A percentile compares a stretch with the other conserved stretches of the same genome.
phyloP scores from a whole-genome alignment of 2,797 vertebrate species.

The Chaetodon trifasciatus region DNA sequence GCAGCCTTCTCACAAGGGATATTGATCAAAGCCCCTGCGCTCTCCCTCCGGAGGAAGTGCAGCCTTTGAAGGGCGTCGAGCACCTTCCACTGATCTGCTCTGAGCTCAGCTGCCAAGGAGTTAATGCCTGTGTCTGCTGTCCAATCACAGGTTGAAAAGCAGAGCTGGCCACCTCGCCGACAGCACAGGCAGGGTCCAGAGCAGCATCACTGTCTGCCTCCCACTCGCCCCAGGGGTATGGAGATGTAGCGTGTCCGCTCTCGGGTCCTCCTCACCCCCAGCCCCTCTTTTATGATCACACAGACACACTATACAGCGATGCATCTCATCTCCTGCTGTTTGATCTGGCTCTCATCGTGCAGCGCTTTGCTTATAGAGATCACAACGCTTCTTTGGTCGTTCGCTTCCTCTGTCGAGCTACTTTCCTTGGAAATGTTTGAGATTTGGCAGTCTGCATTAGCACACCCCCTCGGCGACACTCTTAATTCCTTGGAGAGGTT shows the following conservation, averaged over 20 bases:
- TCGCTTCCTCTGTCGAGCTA: slow-evolving; percentile 28
- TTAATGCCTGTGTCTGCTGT: slow-evolving; percentile 57
- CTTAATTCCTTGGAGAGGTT: slow-evolving; percentile 18
- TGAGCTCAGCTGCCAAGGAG: slow-evolving; percentile 44
- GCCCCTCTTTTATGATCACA: slow-evolving; percentile 46
- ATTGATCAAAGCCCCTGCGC: slow-evolving; percentile 73
- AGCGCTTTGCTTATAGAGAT: slow-evolving; percentile 51
- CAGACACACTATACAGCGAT: slow-evolving; percentile 30
- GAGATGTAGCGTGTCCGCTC: slow-evolving; percentile 51
- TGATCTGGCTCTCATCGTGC: slow-evolving; percentile 57
- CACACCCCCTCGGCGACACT: background rate
- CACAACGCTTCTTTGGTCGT: slow-evolving; percentile 34
- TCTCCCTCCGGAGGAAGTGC: slow-evolving; percentile 54
- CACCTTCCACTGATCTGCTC: slow-evolving; percentile 62
- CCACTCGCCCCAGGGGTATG: slow-evolving; percentile 39
- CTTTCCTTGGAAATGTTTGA: slow-evolving; percentile 23
- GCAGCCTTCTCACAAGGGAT: slow-evolving; percentile 66
- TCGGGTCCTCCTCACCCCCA: slow-evolving; percentile 44
- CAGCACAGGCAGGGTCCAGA: slow-evolving; percentile 42
- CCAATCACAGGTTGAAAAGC: slow-evolving; percentile 49
- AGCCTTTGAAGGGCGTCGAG: slow-evolving; percentile 71
- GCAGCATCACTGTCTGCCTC: slow-evolving; percentile 53
- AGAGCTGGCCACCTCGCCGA: slow-evolving; percentile 16
- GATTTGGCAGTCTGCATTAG: slow-evolving; percentile 6
- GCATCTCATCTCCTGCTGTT: slow-evolving; percentile 63